Evolutionary conservation across 1,140 invertebrate genomes (phyloP).

Genomic region (Coptotermes formosanus): DNA sequence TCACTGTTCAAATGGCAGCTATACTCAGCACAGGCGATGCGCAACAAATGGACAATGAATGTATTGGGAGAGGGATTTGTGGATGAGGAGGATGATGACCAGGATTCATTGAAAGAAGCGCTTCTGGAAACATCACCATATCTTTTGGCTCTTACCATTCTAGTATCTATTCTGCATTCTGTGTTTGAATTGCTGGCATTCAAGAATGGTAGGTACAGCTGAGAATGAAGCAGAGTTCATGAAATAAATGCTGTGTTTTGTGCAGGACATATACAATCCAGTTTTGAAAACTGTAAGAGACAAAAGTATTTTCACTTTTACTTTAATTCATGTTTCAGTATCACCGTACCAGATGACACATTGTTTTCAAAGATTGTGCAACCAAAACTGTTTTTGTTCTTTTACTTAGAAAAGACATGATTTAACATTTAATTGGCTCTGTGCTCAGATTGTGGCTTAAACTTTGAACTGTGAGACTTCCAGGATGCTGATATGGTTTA

Average conservation of each 20-base stretch:
- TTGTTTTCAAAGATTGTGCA: too few species aligned
- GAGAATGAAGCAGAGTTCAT: not conserved
- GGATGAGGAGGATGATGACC: constrained; percentile 85
- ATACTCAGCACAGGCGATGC: constrained; percentile 88
- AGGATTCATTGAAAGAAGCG: constrained; percentile 96
- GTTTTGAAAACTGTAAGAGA: too few species aligned
- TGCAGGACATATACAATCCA: not conserved
- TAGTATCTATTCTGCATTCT: constrained; percentile 93
- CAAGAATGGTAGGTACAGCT: constrained; percentile 80
- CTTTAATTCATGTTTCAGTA: too few species aligned
- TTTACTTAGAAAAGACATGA: too few species aligned
- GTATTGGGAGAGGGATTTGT: constrained; percentile 59
- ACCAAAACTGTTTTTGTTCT: too few species aligned
- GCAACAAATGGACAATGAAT: constrained; percentile 66
- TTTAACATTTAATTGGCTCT: too few species aligned
- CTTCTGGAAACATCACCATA: constrained; percentile 97
- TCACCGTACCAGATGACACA: too few species aligned
- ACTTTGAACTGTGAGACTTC: too few species aligned
- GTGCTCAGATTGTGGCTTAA: too few species aligned
- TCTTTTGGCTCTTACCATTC: constrained; percentile 86
- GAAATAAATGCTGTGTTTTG: not conserved
- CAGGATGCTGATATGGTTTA: too few species aligned
- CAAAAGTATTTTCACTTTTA: too few species aligned
- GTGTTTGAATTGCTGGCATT: constrained; percentile 98
- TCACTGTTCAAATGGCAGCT: constrained; percentile 98